phyloP scores from a whole-genome alignment of 2,888 invertebrate genomes.

The Iselma pallidipennis region DNA sequence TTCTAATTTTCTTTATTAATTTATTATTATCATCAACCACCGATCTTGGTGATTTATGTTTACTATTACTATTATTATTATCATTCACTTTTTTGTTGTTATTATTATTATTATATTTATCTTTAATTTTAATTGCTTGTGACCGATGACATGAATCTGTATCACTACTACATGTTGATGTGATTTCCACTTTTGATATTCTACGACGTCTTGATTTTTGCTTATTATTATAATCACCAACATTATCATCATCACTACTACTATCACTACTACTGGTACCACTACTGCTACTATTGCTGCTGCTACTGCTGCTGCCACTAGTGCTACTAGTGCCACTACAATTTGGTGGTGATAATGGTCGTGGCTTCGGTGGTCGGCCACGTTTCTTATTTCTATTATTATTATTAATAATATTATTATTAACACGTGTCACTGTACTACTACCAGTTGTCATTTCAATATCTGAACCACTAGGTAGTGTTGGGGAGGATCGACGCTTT shows the following conservation, averaged over 20 bases:
- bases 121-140: neutral
- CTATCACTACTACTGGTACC: constrained; percentile 13
- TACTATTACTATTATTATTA: constrained; percentile 6
- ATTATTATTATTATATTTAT: neutral
- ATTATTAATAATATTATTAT: neutral
- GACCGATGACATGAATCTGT: neutral
- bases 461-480: constrained; percentile 41
- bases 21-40: constrained; percentile 33
- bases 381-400: constrained; percentile 35
- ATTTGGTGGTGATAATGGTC: constrained; percentile 36
- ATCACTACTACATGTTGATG: neutral
- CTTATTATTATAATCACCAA: constrained; percentile 35
- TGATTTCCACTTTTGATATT: constrained; percentile 17
- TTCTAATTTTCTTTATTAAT: constrained; percentile 19
- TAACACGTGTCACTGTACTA: neutral
- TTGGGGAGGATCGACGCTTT: constrained; percentile 19
- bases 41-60: constrained; percentile 34
- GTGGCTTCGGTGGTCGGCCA: constrained; percentile 49
- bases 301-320: neutral
- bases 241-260: constrained; percentile 34
- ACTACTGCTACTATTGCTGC: constrained; percentile 10
- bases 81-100: neutral
- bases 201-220: constrained; percentile 32
- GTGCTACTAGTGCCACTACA: constrained; percentile 6
- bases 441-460: constrained; percentile 41